Evolutionary conservation across 2,888 invertebrate genomes (phyloP).

Genomic region (Drosophila infuscata): DNA sequence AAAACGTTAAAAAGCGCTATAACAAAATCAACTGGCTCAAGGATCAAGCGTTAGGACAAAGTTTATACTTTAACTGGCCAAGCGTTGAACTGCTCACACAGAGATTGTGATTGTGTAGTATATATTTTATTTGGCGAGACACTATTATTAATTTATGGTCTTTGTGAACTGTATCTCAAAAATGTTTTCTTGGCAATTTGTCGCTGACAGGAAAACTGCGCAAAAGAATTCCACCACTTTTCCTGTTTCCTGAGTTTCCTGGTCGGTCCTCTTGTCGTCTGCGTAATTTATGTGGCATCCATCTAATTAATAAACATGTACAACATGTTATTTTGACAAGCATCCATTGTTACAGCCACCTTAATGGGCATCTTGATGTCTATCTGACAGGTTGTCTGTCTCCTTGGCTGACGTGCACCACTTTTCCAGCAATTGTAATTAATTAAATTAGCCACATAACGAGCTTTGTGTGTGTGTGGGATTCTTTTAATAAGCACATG

Average conservation of each 20-base stretch:
- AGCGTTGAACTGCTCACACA: constrained; percentile 15
- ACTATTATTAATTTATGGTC: constrained; percentile 62
- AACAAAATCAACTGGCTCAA: constrained; percentile 43
- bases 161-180: constrained; percentile 30
- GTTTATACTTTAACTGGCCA: constrained; percentile 31
- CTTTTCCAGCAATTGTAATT: constrained; percentile 55
- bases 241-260: constrained; percentile 5
- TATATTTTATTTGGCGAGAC: constrained; percentile 36
- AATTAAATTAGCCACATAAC: constrained; percentile 50
- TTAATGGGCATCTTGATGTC: constrained; percentile 13
- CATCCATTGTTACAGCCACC: constrained; percentile 30
- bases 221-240: background rate
- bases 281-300: constrained; percentile 60
- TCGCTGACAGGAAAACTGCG: constrained; percentile 16
- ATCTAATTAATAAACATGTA: constrained; percentile 66
- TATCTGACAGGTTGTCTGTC: constrained; percentile 45
- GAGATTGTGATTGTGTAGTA: constrained; percentile 4
- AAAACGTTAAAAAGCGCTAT: constrained; percentile 50
- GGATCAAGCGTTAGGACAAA: constrained; percentile 45
- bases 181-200: constrained; percentile 48
- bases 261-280: constrained; percentile 44
- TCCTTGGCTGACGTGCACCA: constrained; percentile 21
- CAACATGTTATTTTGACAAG: constrained; percentile 22
- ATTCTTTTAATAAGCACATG: constrained; percentile 8
- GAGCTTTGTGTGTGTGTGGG: background rate